A percentile compares a stretch with the other conserved stretches of the same genome.
phyloP scores from a whole-genome alignment of 2,113 vertebrate species.

The Camelus dromedarius region DNA sequence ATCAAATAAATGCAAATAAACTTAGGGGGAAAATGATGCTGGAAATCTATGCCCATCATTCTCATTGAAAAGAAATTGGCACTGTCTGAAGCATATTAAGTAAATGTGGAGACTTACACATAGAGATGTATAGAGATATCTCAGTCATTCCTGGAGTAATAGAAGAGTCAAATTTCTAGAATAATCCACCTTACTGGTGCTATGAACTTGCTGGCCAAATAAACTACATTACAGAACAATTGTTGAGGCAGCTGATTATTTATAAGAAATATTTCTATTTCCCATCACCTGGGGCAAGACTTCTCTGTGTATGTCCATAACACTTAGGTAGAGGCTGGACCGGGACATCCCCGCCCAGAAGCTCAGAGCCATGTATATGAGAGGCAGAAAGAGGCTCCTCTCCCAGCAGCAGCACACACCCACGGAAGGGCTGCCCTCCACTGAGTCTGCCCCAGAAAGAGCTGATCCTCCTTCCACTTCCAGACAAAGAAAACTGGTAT shows the following conservation, averaged over 20 bases:
- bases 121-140: neutral
- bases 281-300: neutral
- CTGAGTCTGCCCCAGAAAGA: neutral
- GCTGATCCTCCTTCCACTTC: neutral
- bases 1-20: constrained; percentile 54
- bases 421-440: neutral
- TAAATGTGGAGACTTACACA: neutral
- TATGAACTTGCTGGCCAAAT: neutral
- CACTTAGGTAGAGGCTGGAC: neutral
- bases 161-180: constrained; percentile 33
- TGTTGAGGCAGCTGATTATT: neutral
- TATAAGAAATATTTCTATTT: neutral
- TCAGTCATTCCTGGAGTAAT: neutral
- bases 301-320: neutral
- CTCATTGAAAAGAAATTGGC: constrained; percentile 29
- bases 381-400: neutral
- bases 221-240: neutral
- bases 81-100: neutral
- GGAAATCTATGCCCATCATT: constrained; percentile 17
- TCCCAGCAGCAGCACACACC: neutral
- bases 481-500: neutral
- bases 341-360: neutral
- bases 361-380: neutral
- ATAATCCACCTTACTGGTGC: neutral
- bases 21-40: neutral